Conservation (phyloP, 2,113 vertebrate species). For the Phoxinus phoxinus region DNA sequence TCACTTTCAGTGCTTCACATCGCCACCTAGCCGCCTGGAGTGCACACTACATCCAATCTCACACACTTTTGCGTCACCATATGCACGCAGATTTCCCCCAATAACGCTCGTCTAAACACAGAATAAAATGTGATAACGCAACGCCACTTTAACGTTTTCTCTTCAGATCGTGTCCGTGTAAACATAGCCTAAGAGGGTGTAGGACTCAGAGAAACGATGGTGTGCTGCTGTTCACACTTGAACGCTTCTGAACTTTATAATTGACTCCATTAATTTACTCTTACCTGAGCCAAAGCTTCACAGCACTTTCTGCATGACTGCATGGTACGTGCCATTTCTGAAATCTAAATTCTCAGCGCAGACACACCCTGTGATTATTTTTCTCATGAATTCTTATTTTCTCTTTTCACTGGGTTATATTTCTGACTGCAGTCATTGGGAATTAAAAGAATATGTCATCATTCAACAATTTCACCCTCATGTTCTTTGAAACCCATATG, state of each 20-base stretch:
- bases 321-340: neutral
- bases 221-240: constrained; percentile 7
- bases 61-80: too few relatives aligned
- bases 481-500: neutral
- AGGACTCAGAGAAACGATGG: neutral
- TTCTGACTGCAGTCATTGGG: neutral
- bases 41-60: too few relatives aligned
- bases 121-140: too few relatives aligned
- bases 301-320: neutral
- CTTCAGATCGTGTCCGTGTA: too few relatives aligned
- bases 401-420: neutral
- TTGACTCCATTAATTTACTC: constrained; percentile 17
- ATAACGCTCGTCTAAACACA: too few relatives aligned
- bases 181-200: too few relatives aligned
- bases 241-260: constrained; percentile 24
- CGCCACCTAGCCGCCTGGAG: too few relatives aligned
- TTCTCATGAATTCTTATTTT: neutral
- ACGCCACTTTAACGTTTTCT: too few relatives aligned
- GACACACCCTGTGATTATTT: neutral
- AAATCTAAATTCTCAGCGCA: constrained; percentile 2
- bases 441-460: neutral
- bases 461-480: neutral
- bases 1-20: too few relatives aligned
- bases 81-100: too few relatives aligned
- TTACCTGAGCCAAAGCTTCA: constrained; percentile 30